Conservation (phyloP, 2,113 vertebrate genomes). For the Cebidichthys violaceus region DNA sequence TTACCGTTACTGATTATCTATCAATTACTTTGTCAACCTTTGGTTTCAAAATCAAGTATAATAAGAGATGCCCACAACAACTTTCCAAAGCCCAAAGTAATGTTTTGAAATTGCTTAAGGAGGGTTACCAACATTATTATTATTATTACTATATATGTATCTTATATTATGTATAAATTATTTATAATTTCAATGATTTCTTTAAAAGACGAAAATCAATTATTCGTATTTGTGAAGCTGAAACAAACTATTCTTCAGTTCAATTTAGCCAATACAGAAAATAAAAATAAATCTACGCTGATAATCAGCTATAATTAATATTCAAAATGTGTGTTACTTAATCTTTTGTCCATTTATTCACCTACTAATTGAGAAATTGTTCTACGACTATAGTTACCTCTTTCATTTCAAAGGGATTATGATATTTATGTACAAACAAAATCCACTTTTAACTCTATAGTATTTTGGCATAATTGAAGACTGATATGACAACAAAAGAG, state of each 20-base stretch:
- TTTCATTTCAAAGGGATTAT: not conserved
- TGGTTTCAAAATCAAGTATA: not conserved
- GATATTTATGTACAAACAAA: not conserved
- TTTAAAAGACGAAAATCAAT: not conserved
- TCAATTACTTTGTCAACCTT: not conserved
- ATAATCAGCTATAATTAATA: not conserved
- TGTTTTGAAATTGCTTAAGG: not conserved
- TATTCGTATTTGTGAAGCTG: not conserved
- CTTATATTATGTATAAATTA: not conserved
- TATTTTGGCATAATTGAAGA: not conserved
- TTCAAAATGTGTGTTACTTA: not conserved
- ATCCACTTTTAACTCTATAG: not conserved
- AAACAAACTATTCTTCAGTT: not conserved
- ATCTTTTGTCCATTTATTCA: not conserved
- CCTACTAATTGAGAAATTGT: not conserved
- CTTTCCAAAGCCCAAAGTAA: not conserved
- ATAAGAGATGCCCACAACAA: not conserved
- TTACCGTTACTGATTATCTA: not conserved
- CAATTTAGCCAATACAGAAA: not conserved
- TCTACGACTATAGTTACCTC: not conserved
- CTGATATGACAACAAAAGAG: not conserved
- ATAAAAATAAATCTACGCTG: not conserved
- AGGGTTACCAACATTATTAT: not conserved
- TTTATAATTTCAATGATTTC: not conserved
- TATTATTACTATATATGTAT: accelerated